These are phyloP conservation scores for Canis aureus DNA, from an alignment of 2,113 vertebrate genomes.

Conservation along the genomic window DNA sequence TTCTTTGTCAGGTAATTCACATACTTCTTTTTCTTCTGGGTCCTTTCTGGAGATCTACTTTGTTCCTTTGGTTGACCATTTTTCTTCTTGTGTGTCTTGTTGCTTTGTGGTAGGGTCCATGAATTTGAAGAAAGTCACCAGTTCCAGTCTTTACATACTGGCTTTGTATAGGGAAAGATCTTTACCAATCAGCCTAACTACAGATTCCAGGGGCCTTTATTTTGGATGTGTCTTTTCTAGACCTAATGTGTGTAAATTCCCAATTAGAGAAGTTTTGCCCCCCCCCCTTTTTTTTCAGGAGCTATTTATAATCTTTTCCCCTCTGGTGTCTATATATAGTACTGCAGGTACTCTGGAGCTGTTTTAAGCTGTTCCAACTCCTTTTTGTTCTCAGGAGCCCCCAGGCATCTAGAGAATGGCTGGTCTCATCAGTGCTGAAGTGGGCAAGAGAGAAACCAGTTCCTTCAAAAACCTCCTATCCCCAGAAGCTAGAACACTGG, in stretches of 20 bases:
- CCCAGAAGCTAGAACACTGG: background rate
- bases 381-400: background rate
- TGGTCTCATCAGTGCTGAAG: background rate
- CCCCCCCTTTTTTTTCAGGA: background rate
- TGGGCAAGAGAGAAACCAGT: background rate
- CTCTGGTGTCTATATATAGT: background rate
- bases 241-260: background rate
- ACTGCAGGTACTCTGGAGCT: background rate
- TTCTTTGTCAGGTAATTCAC: background rate
- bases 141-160: background rate
- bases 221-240: background rate
- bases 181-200: background rate
- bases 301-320: background rate
- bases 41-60: background rate
- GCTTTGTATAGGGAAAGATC: background rate
- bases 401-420: background rate
- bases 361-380: background rate
- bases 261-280: background rate
- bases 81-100: background rate
- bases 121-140: background rate
- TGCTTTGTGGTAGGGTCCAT: background rate
- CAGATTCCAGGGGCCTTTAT: background rate
- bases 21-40: background rate
- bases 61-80: background rate
- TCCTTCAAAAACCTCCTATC: background rate